phyloP scores from a whole-genome alignment of 1,140 invertebrate genomes.

The Heliconius himera region DNA sequence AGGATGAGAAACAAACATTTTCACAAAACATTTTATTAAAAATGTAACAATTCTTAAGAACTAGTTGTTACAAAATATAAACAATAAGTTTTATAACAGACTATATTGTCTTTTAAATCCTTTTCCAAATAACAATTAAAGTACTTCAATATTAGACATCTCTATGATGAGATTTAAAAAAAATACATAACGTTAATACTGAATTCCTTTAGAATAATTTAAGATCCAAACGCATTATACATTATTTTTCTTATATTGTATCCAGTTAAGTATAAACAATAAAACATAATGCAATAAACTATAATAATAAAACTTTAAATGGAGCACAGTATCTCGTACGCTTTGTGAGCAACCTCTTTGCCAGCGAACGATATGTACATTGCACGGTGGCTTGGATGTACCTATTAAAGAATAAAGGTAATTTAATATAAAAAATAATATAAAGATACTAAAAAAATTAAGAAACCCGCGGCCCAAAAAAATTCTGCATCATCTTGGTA shows the following conservation, averaged over 20 bases:
- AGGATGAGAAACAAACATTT: not conserved
- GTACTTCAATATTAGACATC: constrained; percentile 3
- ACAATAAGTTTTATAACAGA: constrained; percentile 9
- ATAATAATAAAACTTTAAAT: constrained; percentile 46
- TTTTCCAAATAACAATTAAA: constrained; percentile 9
- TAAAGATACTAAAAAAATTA: too few species aligned
- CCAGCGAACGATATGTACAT: constrained; percentile 88
- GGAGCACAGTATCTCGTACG: constrained; percentile 82
- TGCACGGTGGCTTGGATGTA: constrained; percentile 86
- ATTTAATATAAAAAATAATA: not conserved
- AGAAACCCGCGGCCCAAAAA: too few species aligned
- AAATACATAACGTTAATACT: constrained; percentile 1
- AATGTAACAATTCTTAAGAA: constrained; percentile 33
- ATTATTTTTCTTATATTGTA: not conserved
- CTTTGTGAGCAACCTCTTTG: constrained; percentile 83
- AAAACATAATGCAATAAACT: not conserved
- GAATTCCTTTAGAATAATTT: constrained; percentile 4
- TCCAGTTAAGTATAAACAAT: not conserved
- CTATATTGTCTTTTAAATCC: constrained; percentile 19
- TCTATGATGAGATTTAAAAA: not conserved
- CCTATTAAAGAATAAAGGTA: constrained; percentile 53
- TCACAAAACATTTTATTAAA: constrained; percentile 34
- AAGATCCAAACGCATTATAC: not conserved
- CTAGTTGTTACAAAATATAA: constrained; percentile 16
- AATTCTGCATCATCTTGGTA: too few species aligned